Percentiles rank a stretch among this genome's conserved stretches.
Conservation (phyloP, 1,140 invertebrate genomes). For the Drosophila prosaltans region DNA sequence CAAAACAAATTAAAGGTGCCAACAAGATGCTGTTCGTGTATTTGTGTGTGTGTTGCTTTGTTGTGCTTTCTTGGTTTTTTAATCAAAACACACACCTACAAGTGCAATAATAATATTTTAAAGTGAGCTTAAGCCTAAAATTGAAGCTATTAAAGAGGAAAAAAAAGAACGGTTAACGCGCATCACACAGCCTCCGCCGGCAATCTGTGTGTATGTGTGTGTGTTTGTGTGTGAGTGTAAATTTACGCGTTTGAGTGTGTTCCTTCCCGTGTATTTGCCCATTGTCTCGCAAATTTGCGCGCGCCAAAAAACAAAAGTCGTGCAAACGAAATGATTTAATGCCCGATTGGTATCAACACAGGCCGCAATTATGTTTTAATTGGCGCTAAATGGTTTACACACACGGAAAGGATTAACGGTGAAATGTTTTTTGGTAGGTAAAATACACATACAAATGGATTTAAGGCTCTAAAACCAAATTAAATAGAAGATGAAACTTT, state of each 20-base stretch:
- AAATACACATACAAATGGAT: constrained; percentile 15
- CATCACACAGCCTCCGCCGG: constrained; percentile 4
- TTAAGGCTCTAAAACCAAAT: not conserved
- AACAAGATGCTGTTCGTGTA: constrained; percentile 1
- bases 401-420: constrained; percentile 59
- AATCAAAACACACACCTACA: constrained; percentile 12
- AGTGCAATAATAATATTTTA: constrained; percentile 23
- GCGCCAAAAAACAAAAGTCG: constrained; percentile 19
- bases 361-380: constrained; percentile 79
- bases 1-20: constrained; percentile 4
- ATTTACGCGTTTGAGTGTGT: no score
- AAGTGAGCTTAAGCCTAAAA: constrained; percentile 12
- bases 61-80: constrained; percentile 3
- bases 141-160: constrained; percentile 12
- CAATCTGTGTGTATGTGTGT: not conserved
- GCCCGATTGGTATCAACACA: constrained; percentile 66
- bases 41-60: not conserved
- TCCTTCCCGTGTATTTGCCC: constrained; percentile 1
- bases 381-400: constrained; percentile 71
- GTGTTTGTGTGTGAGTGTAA: not conserved
- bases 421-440: constrained; percentile 30
- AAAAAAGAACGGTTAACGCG: constrained; percentile 11
- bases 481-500: not conserved
- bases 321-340: constrained; percentile 64
- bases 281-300: constrained; percentile 49